These are phyloP conservation scores for Pseudolaguvia tuberculata DNA, from an alignment of 2,113 vertebrate species.

Conservation along the genomic window DNA sequence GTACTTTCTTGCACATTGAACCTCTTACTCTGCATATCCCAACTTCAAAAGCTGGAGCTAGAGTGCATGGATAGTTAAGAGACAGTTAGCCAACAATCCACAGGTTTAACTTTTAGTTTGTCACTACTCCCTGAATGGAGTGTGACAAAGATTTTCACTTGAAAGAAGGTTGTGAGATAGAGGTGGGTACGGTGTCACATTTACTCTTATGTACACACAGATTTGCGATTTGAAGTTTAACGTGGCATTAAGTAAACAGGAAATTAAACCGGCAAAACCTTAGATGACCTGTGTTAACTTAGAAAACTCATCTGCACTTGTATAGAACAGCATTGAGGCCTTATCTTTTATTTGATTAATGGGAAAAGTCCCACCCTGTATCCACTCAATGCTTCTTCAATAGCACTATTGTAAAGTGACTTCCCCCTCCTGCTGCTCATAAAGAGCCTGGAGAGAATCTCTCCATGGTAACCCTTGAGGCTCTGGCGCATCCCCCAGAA, in stretches of 20 bases:
- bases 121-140: background rate
- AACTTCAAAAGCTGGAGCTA: too few relatives aligned
- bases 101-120: too few relatives aligned
- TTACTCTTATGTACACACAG: background rate
- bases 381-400: conserved; percentile 27
- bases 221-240: conserved; percentile 7
- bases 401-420: conserved; percentile 42
- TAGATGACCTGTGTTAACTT: conserved; percentile 8
- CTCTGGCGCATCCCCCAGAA: conserved; percentile 6
- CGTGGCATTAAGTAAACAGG: conserved; percentile 8
- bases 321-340: conserved; percentile 26
- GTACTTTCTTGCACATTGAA: too few relatives aligned
- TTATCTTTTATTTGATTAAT: conserved; percentile 47
- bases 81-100: too few relatives aligned
- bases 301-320: conserved; percentile 15
- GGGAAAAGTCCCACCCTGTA: conserved; percentile 36
- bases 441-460: conserved; percentile 36
- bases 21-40: too few relatives aligned
- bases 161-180: conserved; percentile 7
- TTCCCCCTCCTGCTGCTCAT: conserved; percentile 46
- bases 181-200: background rate
- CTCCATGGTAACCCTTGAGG: conserved; percentile 40
- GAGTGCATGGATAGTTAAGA: too few relatives aligned
- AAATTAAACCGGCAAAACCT: background rate
- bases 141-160: background rate